Evolutionary conservation across 2,888 invertebrate genomes (phyloP).

Genomic region (Graphium colonna): DNA sequence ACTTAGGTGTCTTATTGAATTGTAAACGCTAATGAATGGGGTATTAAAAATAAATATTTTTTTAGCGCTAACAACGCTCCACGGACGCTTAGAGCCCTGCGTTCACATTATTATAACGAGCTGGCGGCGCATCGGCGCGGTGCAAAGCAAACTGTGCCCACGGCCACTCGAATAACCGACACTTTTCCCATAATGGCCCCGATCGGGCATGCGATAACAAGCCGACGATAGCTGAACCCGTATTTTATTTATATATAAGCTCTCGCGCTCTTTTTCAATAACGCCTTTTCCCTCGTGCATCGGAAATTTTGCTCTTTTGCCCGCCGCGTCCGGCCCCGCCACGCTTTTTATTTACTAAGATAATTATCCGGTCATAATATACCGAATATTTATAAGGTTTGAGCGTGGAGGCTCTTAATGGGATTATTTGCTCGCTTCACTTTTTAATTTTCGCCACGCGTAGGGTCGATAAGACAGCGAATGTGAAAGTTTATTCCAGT

Average conservation of each 20-base stretch:
- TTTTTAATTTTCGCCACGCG: too few relatives aligned
- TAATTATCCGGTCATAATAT: slow-evolving; percentile 69
- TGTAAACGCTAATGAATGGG: too few relatives aligned
- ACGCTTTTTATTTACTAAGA: slow-evolving; percentile 71
- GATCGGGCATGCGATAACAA: slow-evolving; percentile 80
- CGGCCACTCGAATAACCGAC: slow-evolving; percentile 69
- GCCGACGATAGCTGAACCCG: slow-evolving; percentile 80
- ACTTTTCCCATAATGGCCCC: slow-evolving; percentile 71
- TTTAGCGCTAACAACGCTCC: slow-evolving; percentile 44
- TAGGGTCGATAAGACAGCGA: too few relatives aligned
- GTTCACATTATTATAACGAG: slow-evolving; percentile 81
- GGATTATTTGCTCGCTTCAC: too few relatives aligned
- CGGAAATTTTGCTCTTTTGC: slow-evolving; percentile 76
- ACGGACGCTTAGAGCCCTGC: slow-evolving; percentile 71
- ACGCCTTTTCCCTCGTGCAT: slow-evolving; percentile 71
- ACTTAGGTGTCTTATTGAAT: neutral
- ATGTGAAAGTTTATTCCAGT: neutral
- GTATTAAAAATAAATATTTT: neutral
- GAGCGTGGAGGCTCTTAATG: slow-evolving; percentile 22
- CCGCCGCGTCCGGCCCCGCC: slow-evolving; percentile 49
- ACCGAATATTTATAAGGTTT: slow-evolving; percentile 64
- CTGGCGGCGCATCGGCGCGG: slow-evolving; percentile 59
- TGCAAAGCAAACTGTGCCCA: slow-evolving; percentile 76
- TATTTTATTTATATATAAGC: slow-evolving; percentile 79
- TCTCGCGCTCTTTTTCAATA: slow-evolving; percentile 75